Base-by-base conservation (phyloP, 2,888 invertebrate species). In the Magallana nippona region DNA sequence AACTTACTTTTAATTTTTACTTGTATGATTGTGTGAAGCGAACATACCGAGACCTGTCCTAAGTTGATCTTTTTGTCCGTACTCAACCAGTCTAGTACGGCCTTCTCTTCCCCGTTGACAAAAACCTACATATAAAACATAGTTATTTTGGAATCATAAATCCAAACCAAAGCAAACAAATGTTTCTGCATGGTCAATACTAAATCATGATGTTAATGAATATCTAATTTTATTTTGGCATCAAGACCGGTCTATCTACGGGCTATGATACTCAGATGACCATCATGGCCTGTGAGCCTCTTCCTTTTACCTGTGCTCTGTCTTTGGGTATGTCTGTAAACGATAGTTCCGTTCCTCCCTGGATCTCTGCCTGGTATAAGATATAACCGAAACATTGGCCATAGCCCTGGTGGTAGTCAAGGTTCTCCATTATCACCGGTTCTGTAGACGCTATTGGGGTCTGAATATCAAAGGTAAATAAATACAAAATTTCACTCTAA, bases 301-400 rank as follows among this genome's bases (percentile, higher is more conserved):
- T 8, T n/a, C 17, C 17, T 55, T 44, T 32, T 22, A 86, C 86
- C 84, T 86, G 86, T 8, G 84, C 79, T 62, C 86, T 82, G 79
- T 86, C 86, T 17, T 60, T 44, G 1, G 86, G 86, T 55, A 80
- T 77, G 22, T 60, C 56, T 5, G 81, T 58, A 60, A 86, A 86
- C 56, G 22, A 55, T 5, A 86, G 58, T 5, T 55, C 55, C 55
- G 58, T 78, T 10, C 84, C 84, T 10, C 17, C 13, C 1, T 32
- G 32, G 17, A 84, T 55, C 1, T 58, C 71, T 11, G 82, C 32
- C 55, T 79, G 44, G 55, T 86, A 86, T 55, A 86, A 58, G 13
- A 57, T 86, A 27, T 84, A 86, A 10, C 86, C 86, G 79, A 77
- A 86, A 78, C 80, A 84, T 56, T 86, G 86, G 19, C 86, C 86